Percentiles rank a stretch among this genome's conserved stretches.
These are phyloP conservation scores for Perca fluviatilis DNA, from an alignment of 2,113 vertebrate genomes.

Conservation along the genomic window DNA sequence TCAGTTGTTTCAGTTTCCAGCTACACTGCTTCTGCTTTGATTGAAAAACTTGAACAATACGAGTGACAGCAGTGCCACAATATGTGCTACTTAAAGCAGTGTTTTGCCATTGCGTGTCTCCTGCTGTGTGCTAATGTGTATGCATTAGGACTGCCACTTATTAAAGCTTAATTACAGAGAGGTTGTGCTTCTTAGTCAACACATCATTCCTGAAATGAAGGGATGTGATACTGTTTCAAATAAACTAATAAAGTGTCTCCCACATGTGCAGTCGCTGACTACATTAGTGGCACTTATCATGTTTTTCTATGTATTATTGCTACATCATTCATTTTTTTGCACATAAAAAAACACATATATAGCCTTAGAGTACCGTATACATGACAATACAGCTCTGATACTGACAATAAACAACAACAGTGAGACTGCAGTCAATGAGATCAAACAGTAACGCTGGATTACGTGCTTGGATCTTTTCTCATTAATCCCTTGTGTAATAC, in stretches of 20 bases:
- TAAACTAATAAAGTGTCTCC: not conserved
- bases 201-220: constrained; percentile 1
- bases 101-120: not conserved
- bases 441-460: not conserved
- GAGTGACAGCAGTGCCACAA: not conserved
- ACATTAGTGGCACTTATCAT: no score
- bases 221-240: not conserved
- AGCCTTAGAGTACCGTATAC: no score
- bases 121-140: constrained; percentile 5
- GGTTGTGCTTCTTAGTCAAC: not conserved
- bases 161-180: not conserved
- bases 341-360: not conserved
- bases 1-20: not conserved
- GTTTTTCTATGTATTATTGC: no score
- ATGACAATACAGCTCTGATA: no score
- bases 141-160: not conserved
- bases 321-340: not conserved
- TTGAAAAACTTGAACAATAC: constrained; percentile 17
- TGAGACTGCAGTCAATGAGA: not conserved
- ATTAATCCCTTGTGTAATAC: not conserved
- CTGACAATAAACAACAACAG: not conserved
- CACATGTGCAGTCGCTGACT: not conserved
- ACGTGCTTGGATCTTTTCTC: not conserved
- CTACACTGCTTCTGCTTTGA: not conserved
- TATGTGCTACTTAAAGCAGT: constrained; percentile 8